Conservation (phyloP, 2,888 invertebrate genomes). For the Macrophya alboannulata region DNA sequence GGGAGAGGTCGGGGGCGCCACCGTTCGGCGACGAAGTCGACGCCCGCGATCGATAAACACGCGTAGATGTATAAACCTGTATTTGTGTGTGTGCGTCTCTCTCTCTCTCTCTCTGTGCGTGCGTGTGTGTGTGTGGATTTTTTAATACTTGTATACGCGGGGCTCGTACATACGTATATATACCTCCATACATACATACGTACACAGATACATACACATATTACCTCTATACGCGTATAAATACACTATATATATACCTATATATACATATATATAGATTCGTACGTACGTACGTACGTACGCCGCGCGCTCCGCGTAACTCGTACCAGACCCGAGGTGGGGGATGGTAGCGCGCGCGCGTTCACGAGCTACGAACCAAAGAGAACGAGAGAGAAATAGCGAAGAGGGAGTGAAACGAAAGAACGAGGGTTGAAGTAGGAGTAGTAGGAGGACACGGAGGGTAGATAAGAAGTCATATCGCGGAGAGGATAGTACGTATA, state of each 20-base stretch:
- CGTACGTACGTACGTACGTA: constrained; percentile 32
- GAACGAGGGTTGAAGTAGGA: constrained; percentile 46
- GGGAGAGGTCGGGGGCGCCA: constrained; percentile 74
- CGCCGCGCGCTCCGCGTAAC: constrained; percentile 64
- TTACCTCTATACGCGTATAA: not conserved
- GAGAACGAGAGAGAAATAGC: constrained; percentile 49
- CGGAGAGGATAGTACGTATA: constrained; percentile 22
- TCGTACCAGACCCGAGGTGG: constrained; percentile 59
- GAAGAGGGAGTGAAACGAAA: not conserved
- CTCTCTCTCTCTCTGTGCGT: too few species aligned
- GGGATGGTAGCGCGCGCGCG: constrained; percentile 31
- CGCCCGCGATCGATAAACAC: constrained; percentile 78
- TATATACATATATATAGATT: not conserved
- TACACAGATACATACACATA: not conserved
- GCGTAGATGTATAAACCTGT: constrained; percentile 61
- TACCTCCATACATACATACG: not conserved
- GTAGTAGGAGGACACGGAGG: constrained; percentile 46
- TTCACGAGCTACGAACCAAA: constrained; percentile 43
- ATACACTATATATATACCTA: not conserved
- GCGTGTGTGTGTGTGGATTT: not conserved
- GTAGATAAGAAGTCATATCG: constrained; percentile 43
- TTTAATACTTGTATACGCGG: not conserved
- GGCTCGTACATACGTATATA: not conserved
- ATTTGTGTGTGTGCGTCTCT: not conserved
- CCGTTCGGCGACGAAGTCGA: constrained; percentile 72